Evolutionary conservation across 2,113 vertebrate species (phyloP), one percentile per base, ranked within the genome.

Genomic region (Sylvilagus bachmani): DNA sequence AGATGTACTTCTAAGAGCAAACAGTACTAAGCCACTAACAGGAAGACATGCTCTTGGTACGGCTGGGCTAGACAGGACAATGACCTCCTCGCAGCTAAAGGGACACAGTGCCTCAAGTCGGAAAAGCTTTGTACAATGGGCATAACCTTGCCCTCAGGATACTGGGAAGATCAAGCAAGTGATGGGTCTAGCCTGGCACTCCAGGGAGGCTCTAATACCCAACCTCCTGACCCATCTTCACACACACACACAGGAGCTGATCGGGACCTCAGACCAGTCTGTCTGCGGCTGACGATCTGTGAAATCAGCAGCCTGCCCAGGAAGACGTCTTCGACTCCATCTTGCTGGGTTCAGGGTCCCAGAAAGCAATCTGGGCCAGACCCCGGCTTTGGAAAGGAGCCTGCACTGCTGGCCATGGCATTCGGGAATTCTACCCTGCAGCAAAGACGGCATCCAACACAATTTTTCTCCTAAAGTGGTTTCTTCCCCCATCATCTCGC

Each of bases 391-490:
- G 14, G 82, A 2, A 1, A 66, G 87, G 21, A 29, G 53, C 1
- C 1, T 29, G 22, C 7, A 22, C 12, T 24, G 10, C 75, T 4
- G 33, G 77, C 85, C 55, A 9, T 73, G 82, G 51, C 55, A 69
- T 89, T 86, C 12, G 71, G 71, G 64, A 95, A 80, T 81, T 70
- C 78, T 51, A n/a, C 62, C 86, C 69, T 95, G 71, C 33, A 31
- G 64, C 3, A 83, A 93, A 77, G 0, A 0, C 31, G 78, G 51
- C 33, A 66, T 38, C n/a, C 82, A 70, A 92, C 13, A 27, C 64
- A 90, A 29, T 64, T 82, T 22, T 14, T 58, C 85, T 95, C 89
- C 85, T 71, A 0, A 0, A 25, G 36, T 17, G 33, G 16, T 88
- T 95, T 95, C 97, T 91, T 96, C 77, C 77, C 69, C 58, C 36